Base-by-base conservation (phyloP, 2,113 vertebrate species). In the Malurus melanocephalus region DNA sequence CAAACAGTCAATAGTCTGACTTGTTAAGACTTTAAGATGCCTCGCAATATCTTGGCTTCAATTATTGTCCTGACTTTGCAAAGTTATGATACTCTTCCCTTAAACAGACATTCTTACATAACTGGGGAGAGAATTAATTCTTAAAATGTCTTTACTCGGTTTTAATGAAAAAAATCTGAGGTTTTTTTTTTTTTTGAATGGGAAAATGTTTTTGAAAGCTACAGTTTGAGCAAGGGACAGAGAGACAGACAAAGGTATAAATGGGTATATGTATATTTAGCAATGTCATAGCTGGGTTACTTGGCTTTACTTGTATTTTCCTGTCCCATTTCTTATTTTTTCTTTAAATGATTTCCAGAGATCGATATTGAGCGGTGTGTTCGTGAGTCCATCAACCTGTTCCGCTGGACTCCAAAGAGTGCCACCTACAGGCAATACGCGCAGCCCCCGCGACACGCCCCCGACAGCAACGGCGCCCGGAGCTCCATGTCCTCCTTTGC, bases 351-450 rank as follows among this genome's bases (percentile, higher is more conserved):
- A 79, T 95, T 85, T 1, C 15, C 92, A 98, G 99, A 99, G 97
- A 99, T 99, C 21, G 99, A 99, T 61, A 99, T 99, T 49, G 99
- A 99, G 56, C 98, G 98, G 16, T 99, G 99, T 45, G 99, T 99
- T 26, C 98, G 98, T n/a, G 99, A 99, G 95, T 99, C 99, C 4
- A 98, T 99, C 96, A 99, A 95, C 95, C 98, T 99, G 48, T 99
- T 99, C 92, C 98, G 98, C 94, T 99, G 99, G 98, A 99, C 98
- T 4, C 99, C 99, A 0, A 99, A 99, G 95, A 99, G 99, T 22
- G 98, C 99, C 28, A 99, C 99, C 0, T 99, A 98, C 89, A 90
- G 99, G 59, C 99, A 99, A 11, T 98, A 99, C 1, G 99, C 99
- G 21, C 99, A 99, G 60, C 98, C 98, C 2, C 95, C 97, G 1